Conservation (phyloP, 2,888 invertebrate genomes). For the Sericinus montela region DNA sequence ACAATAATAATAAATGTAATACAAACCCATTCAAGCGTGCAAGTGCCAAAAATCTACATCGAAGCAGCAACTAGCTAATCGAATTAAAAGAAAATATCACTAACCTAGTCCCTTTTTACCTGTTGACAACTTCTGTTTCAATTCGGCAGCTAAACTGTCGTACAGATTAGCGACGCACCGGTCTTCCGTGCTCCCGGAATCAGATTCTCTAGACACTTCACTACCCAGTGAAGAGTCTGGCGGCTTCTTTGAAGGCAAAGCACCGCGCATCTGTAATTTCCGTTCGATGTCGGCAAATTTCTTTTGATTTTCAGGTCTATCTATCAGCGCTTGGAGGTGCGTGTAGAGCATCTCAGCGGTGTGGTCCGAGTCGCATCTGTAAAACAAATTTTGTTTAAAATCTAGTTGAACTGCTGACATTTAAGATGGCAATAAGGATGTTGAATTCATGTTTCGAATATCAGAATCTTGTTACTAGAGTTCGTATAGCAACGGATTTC, state of each 20-base stretch:
- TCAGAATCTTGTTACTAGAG: neutral
- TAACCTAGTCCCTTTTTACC: constrained; percentile 76
- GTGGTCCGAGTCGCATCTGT: constrained; percentile 92
- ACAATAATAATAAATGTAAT: constrained; percentile 2
- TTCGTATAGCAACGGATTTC: constrained; percentile 1
- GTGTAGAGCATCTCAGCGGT: constrained; percentile 93
- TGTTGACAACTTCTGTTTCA: constrained; percentile 83
- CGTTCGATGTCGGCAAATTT: constrained; percentile 90
- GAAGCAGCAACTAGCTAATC: constrained; percentile 36
- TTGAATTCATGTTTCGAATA: constrained; percentile 6
- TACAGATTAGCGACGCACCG: constrained; percentile 87
- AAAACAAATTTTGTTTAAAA: constrained; percentile 18
- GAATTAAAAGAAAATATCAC: constrained; percentile 36
- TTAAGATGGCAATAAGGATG: constrained; percentile 1
- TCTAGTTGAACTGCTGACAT: constrained; percentile 1
- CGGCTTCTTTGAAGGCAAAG: constrained; percentile 80
- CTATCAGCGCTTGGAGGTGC: constrained; percentile 89
- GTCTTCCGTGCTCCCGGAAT: constrained; percentile 85
- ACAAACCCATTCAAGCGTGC: constrained; percentile 32
- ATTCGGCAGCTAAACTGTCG: constrained; percentile 94
- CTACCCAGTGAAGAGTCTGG: constrained; percentile 88
- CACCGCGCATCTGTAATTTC: constrained; percentile 75
- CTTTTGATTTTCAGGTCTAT: constrained; percentile 91
- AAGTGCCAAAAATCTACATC: constrained; percentile 30
- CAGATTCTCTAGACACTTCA: constrained; percentile 84